Conservation (phyloP, 2,113 vertebrate species). For the Heteronetta atricapilla region DNA sequence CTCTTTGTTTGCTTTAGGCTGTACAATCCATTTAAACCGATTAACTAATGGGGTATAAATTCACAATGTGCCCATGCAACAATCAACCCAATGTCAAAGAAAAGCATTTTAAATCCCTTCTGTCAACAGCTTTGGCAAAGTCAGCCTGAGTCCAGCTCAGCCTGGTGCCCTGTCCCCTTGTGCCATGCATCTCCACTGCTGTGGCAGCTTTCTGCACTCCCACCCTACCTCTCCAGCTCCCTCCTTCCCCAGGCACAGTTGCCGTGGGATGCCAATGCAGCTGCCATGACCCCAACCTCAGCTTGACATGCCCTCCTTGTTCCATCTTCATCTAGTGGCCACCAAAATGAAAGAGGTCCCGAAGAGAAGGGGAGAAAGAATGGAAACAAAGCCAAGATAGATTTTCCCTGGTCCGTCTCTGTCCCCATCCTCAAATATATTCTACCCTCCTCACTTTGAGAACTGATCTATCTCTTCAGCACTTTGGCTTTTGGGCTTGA, state of each 20-base stretch:
- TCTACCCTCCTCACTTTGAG: neutral
- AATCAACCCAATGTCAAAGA: neutral
- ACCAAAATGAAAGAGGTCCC: neutral
- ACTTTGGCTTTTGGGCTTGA: neutral
- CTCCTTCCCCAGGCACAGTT: neutral
- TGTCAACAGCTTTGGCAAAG: neutral
- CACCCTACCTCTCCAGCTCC: neutral
- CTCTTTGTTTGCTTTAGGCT: conserved; percentile 17
- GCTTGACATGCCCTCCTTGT: neutral
- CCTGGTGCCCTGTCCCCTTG: neutral
- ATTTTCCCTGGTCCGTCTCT: neutral
- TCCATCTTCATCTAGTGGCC: neutral
- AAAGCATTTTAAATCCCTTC: neutral
- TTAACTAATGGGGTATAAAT: conserved; percentile 13
- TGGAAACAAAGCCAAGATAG: neutral
- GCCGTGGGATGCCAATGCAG: fast-evolving
- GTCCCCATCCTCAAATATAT: neutral
- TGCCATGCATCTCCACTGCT: neutral
- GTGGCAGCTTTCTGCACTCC: neutral
- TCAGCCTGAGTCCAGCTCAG: neutral
- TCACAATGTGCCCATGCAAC: neutral
- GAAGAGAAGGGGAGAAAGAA: neutral
- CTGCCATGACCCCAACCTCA: neutral
- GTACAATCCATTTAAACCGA: neutral
- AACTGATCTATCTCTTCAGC: neutral